Evolutionary conservation across 1,140 invertebrate species (phyloP), one percentile per base, ranked within the genome.

Genomic region (Laodelphax striatellus): DNA sequence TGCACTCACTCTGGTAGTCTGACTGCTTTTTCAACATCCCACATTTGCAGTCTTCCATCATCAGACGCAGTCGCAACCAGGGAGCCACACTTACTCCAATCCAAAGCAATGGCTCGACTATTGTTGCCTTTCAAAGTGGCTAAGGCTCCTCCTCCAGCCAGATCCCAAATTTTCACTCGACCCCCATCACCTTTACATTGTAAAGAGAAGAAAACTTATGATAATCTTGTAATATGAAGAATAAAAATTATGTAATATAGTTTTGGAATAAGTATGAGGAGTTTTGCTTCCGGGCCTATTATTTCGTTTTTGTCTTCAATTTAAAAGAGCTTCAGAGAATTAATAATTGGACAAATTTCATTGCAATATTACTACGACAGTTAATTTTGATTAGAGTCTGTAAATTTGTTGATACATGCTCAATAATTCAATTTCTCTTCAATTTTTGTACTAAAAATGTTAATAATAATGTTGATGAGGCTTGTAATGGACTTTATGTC

Each of bases 141-240:
- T 13, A 84, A 59, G 53, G 82, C 65, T 57, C 74, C 72, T 54
- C 83, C 82, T 53, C 79, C 75, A 8, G 78, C 76, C 58, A 89
- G 71, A 70, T 88, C 85, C 85, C 86, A 89, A 57, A 88, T 76
- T 61, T 76, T 73, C 54, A 88, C 78, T 52, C 71, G 70, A 64
- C 79, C 75, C 67, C 87, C 85, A 65, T 85, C 84, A 50, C 84
- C 82, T 82, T 61, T 41, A 65, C 24, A 28, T 28, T 28, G 6
- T 28, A 6, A 28, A 28, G 6, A 28, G 2, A 52, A 61, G 14
- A 28, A 28, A 4, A 28, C 6, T 28, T 54, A 42, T 22, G 55
- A 57, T 14, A 58, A 53, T 60, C 42, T 42, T 24, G n/a, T n/a
- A 5, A 9, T 61, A 44, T 21, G 10, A 10, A 16, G 63, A 2